Evolutionary conservation across 1,140 invertebrate species (phyloP), one percentile per base, ranked within the genome.

Genomic region (Lordiphosa clarofinis): DNA sequence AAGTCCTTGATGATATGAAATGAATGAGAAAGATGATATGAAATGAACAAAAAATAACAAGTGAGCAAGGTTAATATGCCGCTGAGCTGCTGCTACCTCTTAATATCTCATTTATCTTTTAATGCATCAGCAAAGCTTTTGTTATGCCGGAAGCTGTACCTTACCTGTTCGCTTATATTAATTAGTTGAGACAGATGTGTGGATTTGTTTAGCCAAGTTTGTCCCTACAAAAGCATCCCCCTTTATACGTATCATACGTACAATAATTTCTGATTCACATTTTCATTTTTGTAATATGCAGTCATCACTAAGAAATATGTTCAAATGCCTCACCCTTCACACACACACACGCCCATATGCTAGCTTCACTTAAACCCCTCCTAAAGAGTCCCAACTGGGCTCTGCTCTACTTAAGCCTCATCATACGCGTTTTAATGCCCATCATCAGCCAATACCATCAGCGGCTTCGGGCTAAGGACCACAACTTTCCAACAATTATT

Each of bases 401-500:
- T 37, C 13, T 50, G 43, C 56, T 76, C 76, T 82, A 82, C 76
- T 81, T 82, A 81, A 82, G 76, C 68, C 76, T 72, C 76, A 81
- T 81, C 76, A 76, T 69, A 61, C 62, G 76, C 76, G 59, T 69
- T 81, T 81, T 82, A 81, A 82, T 72, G 67, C 68, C 72, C 76
- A 82, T 72, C 76, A 82, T 68, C 72, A 73, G 55, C 67, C 67
- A 75, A 65, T 70, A 64, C 47, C 47, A 49, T 12, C 70, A 67
- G 40, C 49, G 35, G 56, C 56, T 31, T 73, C 60, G 48, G 67
- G 56, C 66, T 62, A 75, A 70, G 73, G 72, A 66, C 76, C 61
- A 67, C 56, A 61, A 24, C 33, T 46, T 46, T 46, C 43, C 43
- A 46, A 72, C 76, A 81, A 81, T 81, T 81, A 81, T 81, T 76